Base-by-base conservation (phyloP, 2,797 vertebrate genomes). In the Microchirus variegatus region DNA sequence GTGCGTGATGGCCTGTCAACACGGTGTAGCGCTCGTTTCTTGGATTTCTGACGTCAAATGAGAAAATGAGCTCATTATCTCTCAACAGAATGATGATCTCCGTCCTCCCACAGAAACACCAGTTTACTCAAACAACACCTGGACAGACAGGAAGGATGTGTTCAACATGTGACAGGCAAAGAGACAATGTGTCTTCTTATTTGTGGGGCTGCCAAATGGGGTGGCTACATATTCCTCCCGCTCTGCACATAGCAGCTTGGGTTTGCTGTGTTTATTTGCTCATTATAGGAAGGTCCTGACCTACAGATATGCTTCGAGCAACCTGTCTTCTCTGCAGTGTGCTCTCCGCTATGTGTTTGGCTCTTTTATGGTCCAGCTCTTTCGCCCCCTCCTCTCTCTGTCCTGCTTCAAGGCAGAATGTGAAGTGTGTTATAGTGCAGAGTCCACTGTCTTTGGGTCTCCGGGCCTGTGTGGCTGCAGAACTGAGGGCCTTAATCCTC, bases 401-500 rank as follows among this genome's bases (percentile, higher is more conserved):
- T 67, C 52, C 70, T 31, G 55, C 81, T 86, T 42, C 67, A 49
- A 83, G 84, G 86, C 75, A 78, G 77, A 75, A 63, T 77, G 40
- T 74, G 72, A 75, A 81, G 77, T 81, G 74, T 63, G 74, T 63
- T 84, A 77, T 67, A 58, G 63, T 19, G 15, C 64, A 63, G 22
- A 63, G 75, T 75, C 63, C 68, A 69, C 71, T 77, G 70, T 86
- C 82, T 78, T 57, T 70, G 75, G 77, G 68, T 80, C 74, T 87
- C 41, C 31, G 41, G 70, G 83, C 83, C 80, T 87, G 68, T 40
- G n/a, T 72, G 73, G 73, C 75, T 80, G 82, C 71, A 60, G 64
- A 80, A 84, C 87, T 77, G 45, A 81, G 80, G 78, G 87, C 85
- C 86, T 82, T 84, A 87, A 90, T 91, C 92, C 89, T 86, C 78